Evolutionary conservation across 2,888 invertebrate species (phyloP), one percentile per base, ranked within the genome.

Genomic region (Prenolepis imparis): DNA sequence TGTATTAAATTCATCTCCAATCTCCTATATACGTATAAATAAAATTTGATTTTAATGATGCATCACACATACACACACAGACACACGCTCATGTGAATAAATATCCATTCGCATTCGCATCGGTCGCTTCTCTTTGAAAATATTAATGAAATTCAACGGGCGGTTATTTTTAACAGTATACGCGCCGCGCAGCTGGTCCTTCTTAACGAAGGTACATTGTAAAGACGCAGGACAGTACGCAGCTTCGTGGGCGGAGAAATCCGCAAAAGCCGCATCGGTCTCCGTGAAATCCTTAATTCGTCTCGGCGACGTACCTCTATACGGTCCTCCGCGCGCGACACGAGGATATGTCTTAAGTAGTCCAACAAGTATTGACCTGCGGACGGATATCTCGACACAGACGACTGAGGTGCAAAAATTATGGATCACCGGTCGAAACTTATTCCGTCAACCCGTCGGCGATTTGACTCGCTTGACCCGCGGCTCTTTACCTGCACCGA

Each of bases 261-360:
- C 92, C 89, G 94, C 94, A 93, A 94, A 94, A 93, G 94, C 93
- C 94, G 93, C 93, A 93, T 94, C 94, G 93, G 93, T 92, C 93
- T 87, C 92, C 94, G 94, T 94, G 94, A 94, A 94, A 94, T 94
- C 93, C 92, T 86, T 91, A 91, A 94, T 94, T 94, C 94, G 94
- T 91, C 90, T 91, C 93, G 93, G 85, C 90, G 91, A 93, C 91
- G 92, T 91, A 92, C 91, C 92, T 94, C 93, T 92, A 93, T 93
- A 90, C 86, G 44, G 86, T 86, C 83, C 90, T 88, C 86, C 82
- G 90, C 92, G 92, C 92, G 94, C 85, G 88, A 89, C 90, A 87
- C 82, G 87, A 85, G 90, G 89, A 87, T 88, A 89, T 88, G 88
- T 88, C 89, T 90, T 89, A 90, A 92, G 91, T 91, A 91, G 91